Base-by-base conservation (phyloP, 2,113 vertebrate genomes). In the Uria lomvia region DNA sequence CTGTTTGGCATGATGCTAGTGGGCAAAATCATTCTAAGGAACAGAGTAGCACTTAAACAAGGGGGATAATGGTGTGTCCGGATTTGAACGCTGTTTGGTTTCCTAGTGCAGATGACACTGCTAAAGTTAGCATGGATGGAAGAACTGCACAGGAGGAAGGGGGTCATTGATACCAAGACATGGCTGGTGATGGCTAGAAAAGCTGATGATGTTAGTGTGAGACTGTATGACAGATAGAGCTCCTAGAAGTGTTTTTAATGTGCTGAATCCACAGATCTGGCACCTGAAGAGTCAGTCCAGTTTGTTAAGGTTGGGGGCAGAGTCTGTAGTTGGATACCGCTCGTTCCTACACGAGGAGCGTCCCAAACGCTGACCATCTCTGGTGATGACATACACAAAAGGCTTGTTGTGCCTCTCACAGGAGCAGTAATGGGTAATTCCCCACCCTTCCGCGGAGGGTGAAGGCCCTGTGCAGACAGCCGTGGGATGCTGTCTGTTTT, bases 391-490 rank as follows among this genome's bases (percentile, higher is more conserved):
- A 1, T 21, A 9, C 50, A 20, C 34, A 77, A 52, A 82, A 88
- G 24, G 17, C 43, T 77, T 53, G 11, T 30, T 5, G 1, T 71
- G 36, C 34, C 21, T 85, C 49, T 76, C 24, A 17, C 29, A 67
- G 60, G 27, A 78, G 16, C 30, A 42, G 16, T 11, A 40, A 27
- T 11, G 59, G 34, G 23, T 55, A 50, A 66, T 85, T 75, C 40
- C 15, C 5, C 71, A 45, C 27, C 6, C 6, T 32, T 10, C 36
- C 6, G 0, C 3, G 2, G 42, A 86, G 34, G 19, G 9, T 0
- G 7, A 67, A 53, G 66, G 11, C 62, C 5, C 26, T 26, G n/a
- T 60, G 47, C 77, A 73, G 38, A 34, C 38, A 83, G 45, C n/a
- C 3, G 1, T 34, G 66, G 40, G 88, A 71, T 43, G 56, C n/a